Conservation (phyloP, 2,113 vertebrate genomes). For the Leptobrachium leishanense region DNA sequence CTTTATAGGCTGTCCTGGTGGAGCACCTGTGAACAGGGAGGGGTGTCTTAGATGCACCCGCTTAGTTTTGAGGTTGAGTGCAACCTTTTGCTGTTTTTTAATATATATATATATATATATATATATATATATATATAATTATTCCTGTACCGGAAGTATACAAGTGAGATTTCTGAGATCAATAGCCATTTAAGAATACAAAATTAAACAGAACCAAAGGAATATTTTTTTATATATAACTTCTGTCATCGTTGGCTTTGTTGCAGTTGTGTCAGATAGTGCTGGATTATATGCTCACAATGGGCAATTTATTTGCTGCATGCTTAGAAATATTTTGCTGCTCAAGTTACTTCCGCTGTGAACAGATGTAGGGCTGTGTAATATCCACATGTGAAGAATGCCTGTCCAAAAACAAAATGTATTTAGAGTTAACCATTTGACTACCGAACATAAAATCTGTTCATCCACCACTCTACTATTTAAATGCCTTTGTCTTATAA, state of each 20-base stretch:
- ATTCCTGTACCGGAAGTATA: too few relatives aligned
- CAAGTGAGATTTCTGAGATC: too few relatives aligned
- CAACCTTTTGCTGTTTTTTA: too few relatives aligned
- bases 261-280: constrained; percentile 46
- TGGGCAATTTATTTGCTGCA: constrained; percentile 49
- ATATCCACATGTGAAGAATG: constrained; percentile 41
- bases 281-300: constrained; percentile 43
- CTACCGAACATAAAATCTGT: not conserved
- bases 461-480: not conserved
- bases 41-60: too few relatives aligned
- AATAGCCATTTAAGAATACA: too few relatives aligned
- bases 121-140: too few relatives aligned
- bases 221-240: not conserved
- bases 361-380: constrained; percentile 47
- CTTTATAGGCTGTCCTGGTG: too few relatives aligned
- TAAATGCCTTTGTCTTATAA: not conserved
- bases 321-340: constrained; percentile 48
- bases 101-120: too few relatives aligned
- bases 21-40: too few relatives aligned
- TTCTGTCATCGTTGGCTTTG: constrained; percentile 25
- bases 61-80: too few relatives aligned
- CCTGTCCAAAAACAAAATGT: constrained; percentile 21
- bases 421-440: constrained; percentile 18
- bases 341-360: constrained; percentile 48
- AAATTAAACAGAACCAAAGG: too few relatives aligned